A percentile compares a stretch with the other conserved stretches of the same genome.
Evolutionary conservation across 1,140 invertebrate genomes (phyloP).

Genomic region (Amphibalanus amphitrite): DNA sequence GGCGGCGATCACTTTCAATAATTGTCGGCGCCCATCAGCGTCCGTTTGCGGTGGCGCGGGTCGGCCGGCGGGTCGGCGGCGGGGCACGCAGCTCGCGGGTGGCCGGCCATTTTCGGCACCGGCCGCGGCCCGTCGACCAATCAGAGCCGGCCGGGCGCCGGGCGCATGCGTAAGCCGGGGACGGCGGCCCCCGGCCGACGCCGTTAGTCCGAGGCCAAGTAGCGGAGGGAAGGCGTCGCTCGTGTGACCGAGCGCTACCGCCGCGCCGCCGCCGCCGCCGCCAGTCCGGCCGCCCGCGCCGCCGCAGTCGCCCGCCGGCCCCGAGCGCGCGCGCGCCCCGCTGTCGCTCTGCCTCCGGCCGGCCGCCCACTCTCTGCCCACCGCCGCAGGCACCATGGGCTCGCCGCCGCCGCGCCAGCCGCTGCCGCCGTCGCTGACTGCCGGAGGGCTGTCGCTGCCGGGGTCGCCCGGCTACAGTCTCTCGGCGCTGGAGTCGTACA

Average conservation of each 20-base stretch:
- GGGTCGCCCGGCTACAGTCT: conserved; percentile 13
- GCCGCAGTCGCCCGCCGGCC: conserved; percentile 9
- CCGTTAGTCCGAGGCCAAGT: not conserved
- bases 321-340: not conserved
- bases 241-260: too few species aligned
- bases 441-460: conserved; percentile 13
- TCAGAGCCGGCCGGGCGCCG: not conserved
- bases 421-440: conserved; percentile 36
- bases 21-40: too few species aligned
- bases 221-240: not conserved
- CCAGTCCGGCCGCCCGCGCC: conserved; percentile 7
- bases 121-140: not conserved
- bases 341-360: not conserved
- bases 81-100: not conserved
- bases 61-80: too few species aligned
- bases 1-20: too few species aligned
- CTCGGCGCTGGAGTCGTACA: conserved; percentile 13
- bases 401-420: conserved; percentile 31
- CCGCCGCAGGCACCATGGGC: not conserved
- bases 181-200: too few species aligned
- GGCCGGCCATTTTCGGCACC: not conserved
- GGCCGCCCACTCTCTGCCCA: too few species aligned
- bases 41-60: too few species aligned
- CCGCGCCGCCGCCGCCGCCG: conserved; percentile 8
- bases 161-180: not conserved